phyloP scores from a whole-genome alignment of 1,140 invertebrate genomes.

The Holcopasites calliopsidis region DNA sequence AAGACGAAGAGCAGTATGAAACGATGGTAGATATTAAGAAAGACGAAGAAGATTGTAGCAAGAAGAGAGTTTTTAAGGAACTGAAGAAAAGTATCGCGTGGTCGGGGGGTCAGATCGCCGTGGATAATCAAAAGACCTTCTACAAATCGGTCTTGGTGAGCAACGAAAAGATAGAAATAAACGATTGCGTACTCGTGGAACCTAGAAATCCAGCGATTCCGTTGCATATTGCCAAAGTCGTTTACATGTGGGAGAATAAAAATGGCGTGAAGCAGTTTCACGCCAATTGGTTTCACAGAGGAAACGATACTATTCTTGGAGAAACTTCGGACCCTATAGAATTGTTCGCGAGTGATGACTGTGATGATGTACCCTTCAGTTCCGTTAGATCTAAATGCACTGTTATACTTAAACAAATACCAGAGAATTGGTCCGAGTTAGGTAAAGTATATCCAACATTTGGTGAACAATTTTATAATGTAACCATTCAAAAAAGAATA shows the following conservation, averaged over 20 bases:
- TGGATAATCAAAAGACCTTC: constrained; percentile 55
- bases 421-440: constrained; percentile 58
- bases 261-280: constrained; percentile 63
- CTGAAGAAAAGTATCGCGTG: constrained; percentile 80
- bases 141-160: constrained; percentile 65
- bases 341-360: constrained; percentile 88
- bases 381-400: constrained; percentile 81
- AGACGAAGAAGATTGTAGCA: constrained; percentile 57
- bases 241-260: constrained; percentile 84
- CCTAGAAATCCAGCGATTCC: constrained; percentile 84
- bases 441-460: constrained; percentile 48
- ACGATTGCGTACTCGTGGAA: constrained; percentile 87
- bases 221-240: constrained; percentile 85
- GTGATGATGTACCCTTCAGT: constrained; percentile 84
- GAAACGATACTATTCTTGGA: constrained; percentile 88
- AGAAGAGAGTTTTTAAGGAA: constrained; percentile 68
- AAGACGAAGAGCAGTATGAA: constrained; percentile 81
- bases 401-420: constrained; percentile 54
- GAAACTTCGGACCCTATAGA: constrained; percentile 90
- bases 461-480: background rate
- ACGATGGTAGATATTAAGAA: constrained; percentile 71
- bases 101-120: constrained; percentile 78
- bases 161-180: constrained; percentile 64
- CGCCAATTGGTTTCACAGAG: constrained; percentile 82
- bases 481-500: background rate